phyloP scores from a whole-genome alignment of 2,888 invertebrate genomes.

The Aphidius colemani region DNA sequence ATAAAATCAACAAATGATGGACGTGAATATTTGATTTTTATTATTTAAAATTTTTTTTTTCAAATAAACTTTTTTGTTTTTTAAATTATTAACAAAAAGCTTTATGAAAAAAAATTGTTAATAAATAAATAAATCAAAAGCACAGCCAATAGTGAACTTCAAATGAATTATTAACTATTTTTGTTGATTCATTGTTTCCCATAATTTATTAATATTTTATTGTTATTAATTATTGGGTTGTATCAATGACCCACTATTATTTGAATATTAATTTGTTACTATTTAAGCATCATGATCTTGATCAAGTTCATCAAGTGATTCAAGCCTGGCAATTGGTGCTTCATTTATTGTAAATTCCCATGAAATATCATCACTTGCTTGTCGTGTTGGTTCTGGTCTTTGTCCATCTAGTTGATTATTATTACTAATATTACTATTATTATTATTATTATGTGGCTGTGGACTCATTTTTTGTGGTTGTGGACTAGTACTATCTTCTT shows the following conservation, averaged over 20 bases:
- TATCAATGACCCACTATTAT: constrained; percentile 4
- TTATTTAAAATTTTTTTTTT: too few species aligned
- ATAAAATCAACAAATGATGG: background rate
- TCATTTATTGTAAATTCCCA: constrained; percentile 57
- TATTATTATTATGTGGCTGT: constrained; percentile 13
- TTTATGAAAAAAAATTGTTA: too few species aligned
- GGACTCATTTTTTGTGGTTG: constrained; percentile 25
- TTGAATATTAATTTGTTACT: background rate
- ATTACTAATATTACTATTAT: background rate
- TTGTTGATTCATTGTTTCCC: background rate
- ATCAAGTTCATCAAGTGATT: constrained; percentile 69
- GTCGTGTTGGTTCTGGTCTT: constrained; percentile 49
- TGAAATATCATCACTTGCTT: constrained; percentile 55
- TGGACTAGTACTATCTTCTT: constrained; percentile 50
- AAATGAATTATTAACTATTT: background rate
- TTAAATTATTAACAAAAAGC: background rate
- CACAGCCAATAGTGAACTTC: too few species aligned
- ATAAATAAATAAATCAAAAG: too few species aligned
- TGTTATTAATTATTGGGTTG: background rate
- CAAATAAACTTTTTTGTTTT: background rate
- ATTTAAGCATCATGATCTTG: constrained; percentile 61
- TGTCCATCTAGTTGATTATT: constrained; percentile 7
- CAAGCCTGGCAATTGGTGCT: constrained; percentile 70
- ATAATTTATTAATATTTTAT: background rate
- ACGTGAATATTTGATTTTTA: background rate